Conservation (phyloP, 2,797 vertebrate species). For the Hydrophis major region DNA sequence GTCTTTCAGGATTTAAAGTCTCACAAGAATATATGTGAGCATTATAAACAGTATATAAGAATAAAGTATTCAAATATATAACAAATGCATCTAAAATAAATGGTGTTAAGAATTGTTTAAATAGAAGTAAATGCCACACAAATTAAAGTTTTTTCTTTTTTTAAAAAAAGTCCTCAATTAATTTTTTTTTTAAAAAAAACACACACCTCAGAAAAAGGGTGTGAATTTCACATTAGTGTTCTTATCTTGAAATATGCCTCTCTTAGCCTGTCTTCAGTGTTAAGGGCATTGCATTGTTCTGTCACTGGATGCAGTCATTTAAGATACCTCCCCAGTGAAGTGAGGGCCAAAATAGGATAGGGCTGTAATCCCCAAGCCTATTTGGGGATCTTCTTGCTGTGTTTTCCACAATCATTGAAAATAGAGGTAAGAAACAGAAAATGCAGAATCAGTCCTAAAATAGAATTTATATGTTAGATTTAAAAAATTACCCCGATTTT, state of each 20-base stretch:
- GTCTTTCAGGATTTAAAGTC: not conserved
- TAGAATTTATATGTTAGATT: not conserved
- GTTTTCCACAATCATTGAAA: not conserved
- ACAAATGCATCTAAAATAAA: not conserved
- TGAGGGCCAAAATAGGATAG: not conserved
- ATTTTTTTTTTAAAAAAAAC: not conserved
- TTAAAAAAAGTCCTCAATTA: not conserved
- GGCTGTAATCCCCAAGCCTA: not conserved
- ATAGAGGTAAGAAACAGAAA: not conserved
- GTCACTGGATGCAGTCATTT: not conserved
- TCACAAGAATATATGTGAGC: not conserved
- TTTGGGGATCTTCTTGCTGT: not conserved
- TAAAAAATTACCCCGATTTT: not conserved
- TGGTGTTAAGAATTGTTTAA: not conserved
- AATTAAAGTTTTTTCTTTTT: not conserved
- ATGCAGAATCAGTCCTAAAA: not conserved
- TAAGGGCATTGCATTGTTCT: not conserved
- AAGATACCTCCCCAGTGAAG: not conserved
- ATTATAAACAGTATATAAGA: not conserved
- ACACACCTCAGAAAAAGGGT: not conserved
- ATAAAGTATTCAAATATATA: not conserved
- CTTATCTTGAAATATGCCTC: not conserved
- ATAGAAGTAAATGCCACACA: not conserved
- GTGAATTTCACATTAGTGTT: not conserved
- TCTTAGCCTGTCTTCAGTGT: not conserved